Evolutionary conservation across 2,888 invertebrate species (phyloP), one percentile per base, ranked within the genome.

Genomic region (Dasysyrphus tricinctus): DNA sequence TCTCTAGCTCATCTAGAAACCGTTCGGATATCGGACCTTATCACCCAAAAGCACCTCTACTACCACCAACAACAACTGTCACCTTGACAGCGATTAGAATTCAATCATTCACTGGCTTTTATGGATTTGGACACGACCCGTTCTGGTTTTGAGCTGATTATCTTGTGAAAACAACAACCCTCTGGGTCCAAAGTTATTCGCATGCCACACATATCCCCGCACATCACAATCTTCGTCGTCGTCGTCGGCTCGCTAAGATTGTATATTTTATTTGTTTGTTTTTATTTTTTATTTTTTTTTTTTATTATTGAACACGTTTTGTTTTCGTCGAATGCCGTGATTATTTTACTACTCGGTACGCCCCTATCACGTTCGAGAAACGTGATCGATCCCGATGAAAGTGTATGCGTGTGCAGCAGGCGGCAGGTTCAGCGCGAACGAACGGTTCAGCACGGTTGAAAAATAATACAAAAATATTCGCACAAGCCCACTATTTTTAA

Each of bases 291-390:
- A n/a, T 34, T 65, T 65, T n/a, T 47, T 11, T 47, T 67, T 11
- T 44, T 5, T 42, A 42, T 57, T 70, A 70, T 69, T 73, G 79
- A 82, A 82, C 86, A 86, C 86, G 86, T 82, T 86, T 82, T 82
- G 75, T 79, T 81, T 82, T 86, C 75, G 67, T 75, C 47, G 82
- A 86, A 82, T 72, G 78, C 59, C 82, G 81, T 86, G 82, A 86
- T 74, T 81, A 75, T 79, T 79, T 79, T 75, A 75, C 72, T 67
- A 37, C 78, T 86, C 34, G 75, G 75, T 81, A 86, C 86, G 86
- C 86, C 86, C 86, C 86, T 86, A 86, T 86, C 86, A 86, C 86
- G 86, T 75, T 86, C 82, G 65, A 37, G 75, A 86, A 82, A 86
- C 86, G 86, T 86, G 86, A 86, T 86, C 86, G 49, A 63, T 56